Conservation (phyloP, 2,797 vertebrate genomes). For the Coracias cyanogaster region DNA sequence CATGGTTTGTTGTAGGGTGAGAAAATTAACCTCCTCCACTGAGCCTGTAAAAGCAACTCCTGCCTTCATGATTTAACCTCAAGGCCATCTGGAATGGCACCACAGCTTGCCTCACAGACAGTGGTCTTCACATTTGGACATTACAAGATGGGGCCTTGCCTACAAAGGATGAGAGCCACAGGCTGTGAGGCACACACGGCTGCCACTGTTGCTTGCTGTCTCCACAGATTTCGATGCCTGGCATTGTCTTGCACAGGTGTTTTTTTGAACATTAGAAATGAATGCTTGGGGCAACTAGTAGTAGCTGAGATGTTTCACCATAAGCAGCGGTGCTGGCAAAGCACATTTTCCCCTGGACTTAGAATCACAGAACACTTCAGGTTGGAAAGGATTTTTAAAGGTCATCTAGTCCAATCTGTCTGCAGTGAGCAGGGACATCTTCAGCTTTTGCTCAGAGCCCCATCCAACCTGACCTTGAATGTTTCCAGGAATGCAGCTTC, state of each 20-base stretch:
- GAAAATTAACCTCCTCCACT: not conserved
- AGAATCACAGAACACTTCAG: not conserved
- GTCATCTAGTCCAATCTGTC: not conserved
- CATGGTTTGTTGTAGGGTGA: accelerated
- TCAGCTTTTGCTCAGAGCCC: not conserved
- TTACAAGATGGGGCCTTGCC: too few species aligned
- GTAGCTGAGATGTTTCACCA: not conserved
- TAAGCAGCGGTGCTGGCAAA: not conserved
- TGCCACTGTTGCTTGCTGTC: not conserved
- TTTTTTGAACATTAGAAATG: accelerated
- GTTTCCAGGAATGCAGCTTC: not conserved
- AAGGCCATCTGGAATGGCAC: accelerated
- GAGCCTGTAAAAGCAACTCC: not conserved
- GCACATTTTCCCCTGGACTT: accelerated
- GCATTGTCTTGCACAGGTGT: too few species aligned
- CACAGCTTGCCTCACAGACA: not conserved
- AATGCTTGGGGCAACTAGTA: too few species aligned
- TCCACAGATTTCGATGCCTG: too few species aligned
- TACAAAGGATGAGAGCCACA: not conserved
- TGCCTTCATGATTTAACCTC: not conserved
- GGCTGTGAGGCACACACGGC: not conserved
- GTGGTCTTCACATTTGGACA: too few species aligned
- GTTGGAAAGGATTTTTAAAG: not conserved
- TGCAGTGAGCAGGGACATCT: not conserved
- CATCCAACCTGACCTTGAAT: not conserved